These are phyloP conservation scores for Sclerodermus sp. DNA, from an alignment of 2,888 invertebrate genomes.

Conservation along the genomic window DNA sequence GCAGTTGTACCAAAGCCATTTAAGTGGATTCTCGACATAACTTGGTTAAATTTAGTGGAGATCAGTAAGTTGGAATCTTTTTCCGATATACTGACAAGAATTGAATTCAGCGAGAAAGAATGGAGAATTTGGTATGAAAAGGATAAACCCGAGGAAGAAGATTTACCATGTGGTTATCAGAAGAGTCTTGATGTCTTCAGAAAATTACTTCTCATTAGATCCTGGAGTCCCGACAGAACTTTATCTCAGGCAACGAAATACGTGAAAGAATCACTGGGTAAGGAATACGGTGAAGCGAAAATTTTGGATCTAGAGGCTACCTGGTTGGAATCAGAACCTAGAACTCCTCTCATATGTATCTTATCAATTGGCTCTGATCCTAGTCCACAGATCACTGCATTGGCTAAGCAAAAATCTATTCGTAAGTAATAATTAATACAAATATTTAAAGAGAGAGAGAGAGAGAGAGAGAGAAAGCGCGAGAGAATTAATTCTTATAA, in stretches of 20 bases:
- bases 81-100: constrained; percentile 77
- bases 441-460: too few species aligned
- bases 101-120: constrained; percentile 82
- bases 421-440: constrained; percentile 68
- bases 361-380: constrained; percentile 96
- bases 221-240: constrained; percentile 95
- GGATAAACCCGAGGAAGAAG: constrained; percentile 89
- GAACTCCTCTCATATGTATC: constrained; percentile 88
- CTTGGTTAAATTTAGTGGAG: constrained; percentile 94
- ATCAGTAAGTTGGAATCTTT: constrained; percentile 84
- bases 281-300: constrained; percentile 87
- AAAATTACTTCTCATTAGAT: constrained; percentile 81
- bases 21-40: constrained; percentile 92
- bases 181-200: constrained; percentile 85
- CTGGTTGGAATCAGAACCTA: constrained; percentile 86
- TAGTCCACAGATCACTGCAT: constrained; percentile 84
- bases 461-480: neutral
- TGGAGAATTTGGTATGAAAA: constrained; percentile 92
- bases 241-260: constrained; percentile 91
- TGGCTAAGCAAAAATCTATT: constrained; percentile 85
- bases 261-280: constrained; percentile 85
- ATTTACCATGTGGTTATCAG: constrained; percentile 87
- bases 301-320: constrained; percentile 89
- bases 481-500: neutral
- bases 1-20: constrained; percentile 92